phyloP scores from a whole-genome alignment of 2,888 invertebrate species.

The Drosophila siamana region DNA sequence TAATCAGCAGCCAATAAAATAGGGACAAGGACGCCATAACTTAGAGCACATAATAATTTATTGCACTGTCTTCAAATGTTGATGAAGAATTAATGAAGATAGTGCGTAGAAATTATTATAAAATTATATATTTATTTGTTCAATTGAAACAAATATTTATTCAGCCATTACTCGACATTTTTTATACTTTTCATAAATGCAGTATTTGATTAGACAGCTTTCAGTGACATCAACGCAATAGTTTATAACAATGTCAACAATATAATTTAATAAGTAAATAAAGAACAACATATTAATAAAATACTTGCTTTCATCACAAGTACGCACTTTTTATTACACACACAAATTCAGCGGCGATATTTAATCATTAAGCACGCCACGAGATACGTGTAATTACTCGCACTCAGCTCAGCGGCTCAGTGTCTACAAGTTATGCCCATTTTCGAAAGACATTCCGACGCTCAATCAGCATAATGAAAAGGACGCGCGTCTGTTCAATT shows the following conservation, averaged over 20 bases:
- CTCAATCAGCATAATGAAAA: constrained; percentile 72
- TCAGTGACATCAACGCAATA: no score
- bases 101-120: no score
- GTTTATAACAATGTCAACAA: no score
- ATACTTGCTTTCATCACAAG: neutral
- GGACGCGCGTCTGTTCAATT: constrained; percentile 66
- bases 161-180: no score
- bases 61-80: neutral
- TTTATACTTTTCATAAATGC: no score
- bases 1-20: neutral
- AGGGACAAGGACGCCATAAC: neutral
- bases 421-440: constrained; percentile 11
- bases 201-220: no score
- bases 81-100: no score
- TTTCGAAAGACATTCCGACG: constrained; percentile 7
- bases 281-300: no score
- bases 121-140: no score
- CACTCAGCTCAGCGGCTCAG: neutral
- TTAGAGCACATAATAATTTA: neutral
- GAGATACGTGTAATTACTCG: neutral
- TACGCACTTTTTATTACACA: neutral
- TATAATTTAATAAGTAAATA: no score
- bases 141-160: no score
- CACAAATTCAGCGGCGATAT: neutral
- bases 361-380: neutral